Evolutionary conservation across 2,113 vertebrate genomes (phyloP).

Genomic region (Mirza zaza): DNA sequence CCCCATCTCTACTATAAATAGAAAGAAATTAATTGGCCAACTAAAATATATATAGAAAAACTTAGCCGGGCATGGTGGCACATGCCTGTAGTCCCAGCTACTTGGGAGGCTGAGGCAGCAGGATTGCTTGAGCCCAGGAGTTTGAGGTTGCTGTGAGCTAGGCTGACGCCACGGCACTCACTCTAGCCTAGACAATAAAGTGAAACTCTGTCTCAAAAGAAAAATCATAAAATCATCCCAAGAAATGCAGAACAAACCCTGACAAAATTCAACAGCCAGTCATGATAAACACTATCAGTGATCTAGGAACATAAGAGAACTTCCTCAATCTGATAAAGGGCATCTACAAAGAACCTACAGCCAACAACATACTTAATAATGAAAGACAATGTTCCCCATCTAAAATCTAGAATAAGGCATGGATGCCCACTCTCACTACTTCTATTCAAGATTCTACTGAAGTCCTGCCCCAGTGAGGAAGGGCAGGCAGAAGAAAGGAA

Average conservation of each 20-base stretch:
- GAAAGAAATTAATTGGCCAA: too few species aligned
- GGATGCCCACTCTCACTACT: neutral
- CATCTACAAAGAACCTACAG: neutral
- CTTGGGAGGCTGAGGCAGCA: too few species aligned
- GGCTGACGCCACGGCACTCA: too few species aligned
- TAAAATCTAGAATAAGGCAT: neutral
- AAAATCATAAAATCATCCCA: neutral
- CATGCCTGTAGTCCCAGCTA: too few species aligned
- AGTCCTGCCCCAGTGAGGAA: neutral
- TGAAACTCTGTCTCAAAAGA: too few species aligned
- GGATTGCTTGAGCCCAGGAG: too few species aligned
- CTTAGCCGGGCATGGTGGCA: too few species aligned
- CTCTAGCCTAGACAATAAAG: too few species aligned
- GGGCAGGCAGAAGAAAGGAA: neutral
- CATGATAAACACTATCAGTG: neutral
- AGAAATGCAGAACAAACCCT: neutral
- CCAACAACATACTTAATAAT: neutral
- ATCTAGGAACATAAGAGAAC: neutral
- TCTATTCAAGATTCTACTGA: neutral
- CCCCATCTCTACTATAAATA: too few species aligned
- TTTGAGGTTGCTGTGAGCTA: too few species aligned
- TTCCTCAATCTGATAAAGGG: neutral
- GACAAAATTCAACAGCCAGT: neutral
- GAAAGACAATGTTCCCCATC: neutral
- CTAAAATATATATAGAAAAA: too few species aligned